phyloP scores from a whole-genome alignment of 1,140 invertebrate species.

The Physella acuta region DNA sequence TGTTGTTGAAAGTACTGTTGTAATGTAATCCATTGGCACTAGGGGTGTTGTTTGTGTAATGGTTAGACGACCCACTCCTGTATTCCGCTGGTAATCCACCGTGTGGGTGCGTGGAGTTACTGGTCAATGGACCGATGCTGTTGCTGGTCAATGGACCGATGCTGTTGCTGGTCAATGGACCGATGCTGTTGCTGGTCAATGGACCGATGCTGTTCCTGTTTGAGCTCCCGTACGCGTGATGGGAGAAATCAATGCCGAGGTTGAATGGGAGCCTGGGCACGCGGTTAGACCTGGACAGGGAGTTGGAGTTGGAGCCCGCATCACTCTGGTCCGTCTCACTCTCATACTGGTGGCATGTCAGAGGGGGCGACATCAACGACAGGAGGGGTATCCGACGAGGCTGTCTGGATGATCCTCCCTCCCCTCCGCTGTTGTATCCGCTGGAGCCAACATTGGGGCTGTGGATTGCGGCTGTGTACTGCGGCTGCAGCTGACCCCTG shows the following conservation, averaged over 20 bases:
- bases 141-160: constrained; percentile 21
- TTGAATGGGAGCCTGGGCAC: constrained; percentile 21
- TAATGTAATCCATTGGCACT: neutral
- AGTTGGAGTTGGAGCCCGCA: constrained; percentile 1
- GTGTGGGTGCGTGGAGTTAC: neutral
- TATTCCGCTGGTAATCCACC: neutral
- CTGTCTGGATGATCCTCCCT: neutral
- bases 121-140: constrained; percentile 19
- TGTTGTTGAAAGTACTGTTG: neutral
- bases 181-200: constrained; percentile 20
- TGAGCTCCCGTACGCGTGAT: constrained; percentile 16
- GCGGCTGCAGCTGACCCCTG: too few species aligned
- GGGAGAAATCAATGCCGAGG: constrained; percentile 22
- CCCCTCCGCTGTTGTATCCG: constrained; percentile 16
- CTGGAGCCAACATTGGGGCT: neutral
- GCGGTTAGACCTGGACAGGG: constrained; percentile 14
- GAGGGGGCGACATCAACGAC: neutral
- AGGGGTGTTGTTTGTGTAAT: neutral
- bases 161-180: constrained; percentile 23
- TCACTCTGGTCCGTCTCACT: constrained; percentile 18
- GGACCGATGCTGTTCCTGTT: constrained; percentile 20
- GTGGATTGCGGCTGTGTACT: neutral
- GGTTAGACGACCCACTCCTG: too few species aligned
- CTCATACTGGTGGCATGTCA: constrained; percentile 5
- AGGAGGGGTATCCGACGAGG: neutral